These are phyloP conservation scores for Ophioninae sp. DNA, from an alignment of 2,888 invertebrate species.

Conservation along the genomic window DNA sequence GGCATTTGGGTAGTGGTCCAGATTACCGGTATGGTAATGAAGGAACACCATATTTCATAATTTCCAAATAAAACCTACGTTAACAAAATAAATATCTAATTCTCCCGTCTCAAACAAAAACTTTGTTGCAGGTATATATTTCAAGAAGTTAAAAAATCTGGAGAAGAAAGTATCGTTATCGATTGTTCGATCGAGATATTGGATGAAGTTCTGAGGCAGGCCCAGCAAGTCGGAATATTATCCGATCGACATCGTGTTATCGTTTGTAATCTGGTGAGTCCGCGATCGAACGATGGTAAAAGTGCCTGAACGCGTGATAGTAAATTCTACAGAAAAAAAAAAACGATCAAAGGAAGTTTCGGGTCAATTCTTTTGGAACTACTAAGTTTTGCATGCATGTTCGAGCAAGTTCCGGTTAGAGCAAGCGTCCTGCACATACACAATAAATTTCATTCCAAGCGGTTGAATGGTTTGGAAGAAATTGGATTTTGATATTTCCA, in stretches of 20 bases:
- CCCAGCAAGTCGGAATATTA: constrained; percentile 93
- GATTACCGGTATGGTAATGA: constrained; percentile 84
- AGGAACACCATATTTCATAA: neutral
- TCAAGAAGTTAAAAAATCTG: constrained; percentile 87
- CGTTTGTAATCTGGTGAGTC: constrained; percentile 86
- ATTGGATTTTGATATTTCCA: no score
- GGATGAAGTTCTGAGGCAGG: constrained; percentile 85
- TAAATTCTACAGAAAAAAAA: no score
- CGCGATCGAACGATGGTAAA: neutral
- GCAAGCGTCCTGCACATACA: no score
- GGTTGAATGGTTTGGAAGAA: no score
- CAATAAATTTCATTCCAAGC: no score
- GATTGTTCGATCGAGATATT: constrained; percentile 86
- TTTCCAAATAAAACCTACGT: no score
- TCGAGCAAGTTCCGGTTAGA: no score
- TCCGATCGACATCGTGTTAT: constrained; percentile 90
- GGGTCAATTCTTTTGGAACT: no score
- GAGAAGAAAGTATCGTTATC: constrained; percentile 88
- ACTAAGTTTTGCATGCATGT: no score
- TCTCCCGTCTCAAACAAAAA: neutral
- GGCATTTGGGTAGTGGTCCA: constrained; percentile 84
- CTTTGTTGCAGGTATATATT: constrained; percentile 83
- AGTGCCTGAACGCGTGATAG: neutral
- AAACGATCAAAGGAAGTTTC: no score
- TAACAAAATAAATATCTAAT: neutral